Conservation (phyloP, 64 coral and sea anemone species). For the Stichodactyla mertensii region DNA sequence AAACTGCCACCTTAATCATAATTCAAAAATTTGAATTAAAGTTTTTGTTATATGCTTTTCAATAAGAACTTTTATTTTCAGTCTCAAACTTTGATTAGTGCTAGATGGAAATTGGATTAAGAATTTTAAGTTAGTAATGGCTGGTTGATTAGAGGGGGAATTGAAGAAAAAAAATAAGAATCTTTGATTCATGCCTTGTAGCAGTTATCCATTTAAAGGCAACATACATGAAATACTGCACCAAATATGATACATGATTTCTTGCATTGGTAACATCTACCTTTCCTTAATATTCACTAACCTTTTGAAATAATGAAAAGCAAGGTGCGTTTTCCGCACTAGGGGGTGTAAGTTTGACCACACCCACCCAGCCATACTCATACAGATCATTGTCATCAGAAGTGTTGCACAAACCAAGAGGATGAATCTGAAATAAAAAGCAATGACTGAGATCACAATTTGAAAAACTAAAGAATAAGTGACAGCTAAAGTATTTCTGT, state of each 20-base stretch:
- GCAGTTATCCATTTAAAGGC: neutral
- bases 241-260: neutral
- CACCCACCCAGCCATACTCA: slow-evolving; percentile 92
- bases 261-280: neutral
- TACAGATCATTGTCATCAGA: slow-evolving; percentile 76
- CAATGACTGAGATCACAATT: neutral
- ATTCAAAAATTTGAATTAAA: too few relatives aligned
- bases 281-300: neutral
- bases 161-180: neutral
- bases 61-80: too few relatives aligned
- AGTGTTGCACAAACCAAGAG: slow-evolving; percentile 92
- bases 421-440: slow-evolving; percentile 57
- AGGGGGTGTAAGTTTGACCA: slow-evolving; percentile 72
- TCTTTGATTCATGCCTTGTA: neutral
- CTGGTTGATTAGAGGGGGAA: too few relatives aligned
- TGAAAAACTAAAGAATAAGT: neutral
- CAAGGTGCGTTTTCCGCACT: slow-evolving; percentile 60
- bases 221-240: neutral
- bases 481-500: neutral
- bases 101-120: too few relatives aligned
- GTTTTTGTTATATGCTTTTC: too few relatives aligned
- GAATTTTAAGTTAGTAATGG: too few relatives aligned
- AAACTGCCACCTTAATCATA: too few relatives aligned
- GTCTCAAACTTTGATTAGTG: too few relatives aligned
- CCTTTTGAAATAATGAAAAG: slow-evolving; percentile 87